Evolutionary conservation across 2,888 invertebrate genomes (phyloP), one percentile per base, ranked within the genome.

Genomic region (Galeopsomyia nigrocyanea): DNA sequence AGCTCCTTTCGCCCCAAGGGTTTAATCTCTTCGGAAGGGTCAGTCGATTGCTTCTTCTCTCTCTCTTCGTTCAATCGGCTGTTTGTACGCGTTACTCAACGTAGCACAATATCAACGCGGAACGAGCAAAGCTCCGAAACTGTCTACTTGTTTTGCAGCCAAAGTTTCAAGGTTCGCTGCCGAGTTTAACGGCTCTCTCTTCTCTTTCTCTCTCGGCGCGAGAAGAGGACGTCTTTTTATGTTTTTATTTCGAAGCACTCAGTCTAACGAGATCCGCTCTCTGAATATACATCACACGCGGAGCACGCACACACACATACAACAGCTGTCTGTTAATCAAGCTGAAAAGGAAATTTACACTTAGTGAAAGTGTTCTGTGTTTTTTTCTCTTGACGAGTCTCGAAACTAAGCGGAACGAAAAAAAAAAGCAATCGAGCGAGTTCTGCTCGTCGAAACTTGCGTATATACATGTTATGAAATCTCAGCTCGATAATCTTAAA

Each of bases 181-280:
- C 26, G 14, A 21, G 17, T 46, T 64, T 53, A 19, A 46, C 39
- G 58, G 9, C 21, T 58, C 2, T 16, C 5, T 7, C 7, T 31
- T 31, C 31, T 49, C 17, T 49, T 49, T 49, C 47, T 39, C 26
- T 22, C 26, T 19, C 51, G 14, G 39, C 10, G 53, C 5, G 26
- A 19, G 17, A 49, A 49, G 6, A n/a, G 19, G 26, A 17, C 31
- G 17, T 31, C 62, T 31, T 31, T 31, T 31, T 10, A 50, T 51
- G 9, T 51, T 19, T 51, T 51, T 26, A 39, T 16, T 31, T 56
- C 50, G 31, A 19, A 7, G 19, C 53, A 61, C 68, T 68, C 16
- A 61, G 47, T 55, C 53, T 47, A 55, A 61, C 61, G 46, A 55
- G 68, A 19, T n/a, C n/a, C n/a, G n/a, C n/a, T n/a, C 55, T 62